These are phyloP conservation scores for Camponotus vicinus DNA, from an alignment of 1,140 invertebrate species.

Conservation along the genomic window DNA sequence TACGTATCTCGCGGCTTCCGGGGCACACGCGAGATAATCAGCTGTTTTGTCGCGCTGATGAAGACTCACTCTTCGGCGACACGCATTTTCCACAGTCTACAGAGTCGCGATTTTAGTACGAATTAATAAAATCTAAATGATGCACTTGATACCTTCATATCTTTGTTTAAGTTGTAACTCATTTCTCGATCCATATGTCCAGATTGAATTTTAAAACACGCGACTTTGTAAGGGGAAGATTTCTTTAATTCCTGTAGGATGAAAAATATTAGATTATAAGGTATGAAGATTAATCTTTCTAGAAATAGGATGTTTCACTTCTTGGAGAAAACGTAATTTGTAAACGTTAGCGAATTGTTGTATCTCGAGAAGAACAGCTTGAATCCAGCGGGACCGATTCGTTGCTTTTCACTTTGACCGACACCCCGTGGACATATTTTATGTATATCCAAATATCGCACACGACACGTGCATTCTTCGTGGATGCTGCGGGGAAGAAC, in stretches of 20 bases:
- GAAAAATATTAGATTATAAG: too few relatives aligned
- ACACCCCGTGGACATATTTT: constrained; percentile 61
- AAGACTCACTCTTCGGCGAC: constrained; percentile 12
- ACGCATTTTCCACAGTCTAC: too few relatives aligned
- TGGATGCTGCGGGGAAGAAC: constrained; percentile 1
- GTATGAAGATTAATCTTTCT: too few relatives aligned
- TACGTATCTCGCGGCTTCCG: constrained; percentile 41
- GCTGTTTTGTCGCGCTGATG: constrained; percentile 37
- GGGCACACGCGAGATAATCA: constrained; percentile 34
- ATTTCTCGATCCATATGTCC: not conserved
- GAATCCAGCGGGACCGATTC: not conserved
- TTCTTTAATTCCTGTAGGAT: not conserved
- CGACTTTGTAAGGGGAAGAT: not conserved
- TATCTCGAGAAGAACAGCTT: constrained; percentile 27
- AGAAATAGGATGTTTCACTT: not conserved
- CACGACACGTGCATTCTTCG: not conserved
- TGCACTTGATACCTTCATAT: too few relatives aligned
- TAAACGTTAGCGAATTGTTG: not conserved
- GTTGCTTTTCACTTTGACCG: constrained; percentile 38
- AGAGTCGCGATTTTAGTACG: not conserved
- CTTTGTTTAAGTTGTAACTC: not conserved
- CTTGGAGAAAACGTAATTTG: not conserved
- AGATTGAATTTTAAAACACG: not conserved
- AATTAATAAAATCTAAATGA: constrained; percentile 10
- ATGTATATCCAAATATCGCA: constrained; percentile 44